Evolutionary conservation across 2,888 invertebrate species (phyloP).

Genomic region (Alviniconcha strummeri): DNA sequence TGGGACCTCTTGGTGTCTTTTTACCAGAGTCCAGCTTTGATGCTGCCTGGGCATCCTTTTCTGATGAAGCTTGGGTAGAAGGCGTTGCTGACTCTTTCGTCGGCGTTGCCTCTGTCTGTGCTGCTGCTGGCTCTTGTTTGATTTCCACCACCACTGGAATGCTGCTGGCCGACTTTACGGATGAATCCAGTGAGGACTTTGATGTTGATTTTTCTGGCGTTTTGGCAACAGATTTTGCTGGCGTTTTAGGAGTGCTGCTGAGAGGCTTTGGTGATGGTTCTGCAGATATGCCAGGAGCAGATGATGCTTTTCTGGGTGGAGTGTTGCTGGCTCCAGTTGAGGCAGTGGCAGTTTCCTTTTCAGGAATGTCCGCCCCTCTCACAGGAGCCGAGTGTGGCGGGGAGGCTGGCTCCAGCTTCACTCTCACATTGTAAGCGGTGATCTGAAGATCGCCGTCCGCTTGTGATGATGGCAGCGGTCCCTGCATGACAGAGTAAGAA

Average conservation of each 20-base stretch:
- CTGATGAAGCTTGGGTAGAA: background rate
- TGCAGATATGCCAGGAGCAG: no score
- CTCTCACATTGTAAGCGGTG: background rate
- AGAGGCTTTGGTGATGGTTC: no score
- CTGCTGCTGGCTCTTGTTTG: background rate
- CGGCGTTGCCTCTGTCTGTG: background rate
- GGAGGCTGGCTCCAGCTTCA: conserved; percentile 7
- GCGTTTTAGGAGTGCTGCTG: no score
- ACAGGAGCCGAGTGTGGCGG: background rate
- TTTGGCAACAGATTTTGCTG: no score
- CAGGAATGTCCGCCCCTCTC: background rate
- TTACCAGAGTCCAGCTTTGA: background rate
- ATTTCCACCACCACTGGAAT: background rate
- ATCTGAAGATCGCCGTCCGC: conserved; percentile 11
- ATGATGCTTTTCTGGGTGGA: no score
- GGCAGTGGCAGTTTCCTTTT: no score
- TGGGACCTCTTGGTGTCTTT: background rate
- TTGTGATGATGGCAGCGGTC: no score
- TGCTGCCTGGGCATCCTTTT: background rate
- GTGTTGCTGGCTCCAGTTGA: no score
- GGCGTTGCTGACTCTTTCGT: background rate
- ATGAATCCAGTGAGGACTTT: no score
- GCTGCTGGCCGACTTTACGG: background rate
- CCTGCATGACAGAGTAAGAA: no score
- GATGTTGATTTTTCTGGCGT: no score